Conservation (phyloP, 2,113 vertebrate genomes). For the Cranoglanis bouderius region DNA sequence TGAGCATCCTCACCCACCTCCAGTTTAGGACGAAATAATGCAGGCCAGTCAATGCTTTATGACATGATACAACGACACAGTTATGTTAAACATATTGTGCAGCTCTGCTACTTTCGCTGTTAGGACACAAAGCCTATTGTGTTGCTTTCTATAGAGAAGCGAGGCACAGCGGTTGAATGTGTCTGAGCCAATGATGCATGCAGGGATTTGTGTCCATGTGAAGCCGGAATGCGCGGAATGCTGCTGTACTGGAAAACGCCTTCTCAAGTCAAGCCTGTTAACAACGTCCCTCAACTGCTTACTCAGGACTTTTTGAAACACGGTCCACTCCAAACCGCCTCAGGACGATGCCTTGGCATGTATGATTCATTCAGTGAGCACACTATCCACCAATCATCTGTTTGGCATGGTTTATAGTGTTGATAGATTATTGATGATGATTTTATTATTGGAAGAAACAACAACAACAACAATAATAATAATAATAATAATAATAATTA, state of each 20-base stretch:
- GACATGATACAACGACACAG: background rate
- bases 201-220: conserved; percentile 41
- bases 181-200: background rate
- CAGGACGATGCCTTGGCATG: background rate
- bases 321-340: background rate
- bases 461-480: background rate
- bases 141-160: background rate
- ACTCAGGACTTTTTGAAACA: conserved; percentile 11
- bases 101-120: background rate
- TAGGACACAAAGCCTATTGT: background rate
- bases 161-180: background rate
- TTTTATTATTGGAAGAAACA: background rate
- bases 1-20: background rate
- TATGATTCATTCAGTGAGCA: background rate
- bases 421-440: too few species aligned
- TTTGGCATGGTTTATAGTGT: background rate
- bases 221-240: conserved; percentile 67
- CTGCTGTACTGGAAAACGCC: conserved; percentile 68
- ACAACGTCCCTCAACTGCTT: conserved; percentile 37
- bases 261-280: conserved; percentile 38
- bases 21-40: background rate
- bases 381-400: background rate
- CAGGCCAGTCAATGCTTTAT: background rate
- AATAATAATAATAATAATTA: too few species aligned
- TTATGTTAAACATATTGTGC: background rate